Base-by-base conservation (phyloP, 2,888 invertebrate species). In the Anoplius nigerrimus region DNA sequence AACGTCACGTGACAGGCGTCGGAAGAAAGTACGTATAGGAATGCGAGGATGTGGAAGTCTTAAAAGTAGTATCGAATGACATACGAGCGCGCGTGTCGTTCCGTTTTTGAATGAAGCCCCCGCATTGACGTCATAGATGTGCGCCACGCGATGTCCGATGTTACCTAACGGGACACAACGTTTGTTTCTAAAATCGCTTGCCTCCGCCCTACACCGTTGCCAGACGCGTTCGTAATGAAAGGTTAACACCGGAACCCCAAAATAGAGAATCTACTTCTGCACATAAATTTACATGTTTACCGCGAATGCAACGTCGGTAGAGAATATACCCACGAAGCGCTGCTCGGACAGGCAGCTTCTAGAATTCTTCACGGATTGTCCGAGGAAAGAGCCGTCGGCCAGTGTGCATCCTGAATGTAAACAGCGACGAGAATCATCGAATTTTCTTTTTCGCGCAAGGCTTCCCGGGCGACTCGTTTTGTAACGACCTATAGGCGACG, bases 21-120 rank as follows among this genome's bases (percentile, higher is more conserved):
- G 6, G 34, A 34, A 2, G 34, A 34, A 1, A 34, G 34, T 34
- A 11, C 8, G 34, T 6, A 34, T 13, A 34, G 11, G 34, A 11
- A 6, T 34, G 34, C 34, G 34, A 34, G 11, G 34, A 34, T 34
- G 34, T 6, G 34, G 34, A 34, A 34, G 34, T 34, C 34, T 34
- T 34, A 34, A 34, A 34, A 8, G 34, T 34, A 34, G 34, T 34
- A 6, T 11, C 34, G 11, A 34, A 34, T 34, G 34, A 34, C 34
- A 34, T 34, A 8, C 1, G 34, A 34, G 34, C 34, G 11, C 34
- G 34, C 34, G 34, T 34, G 34, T 34, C 8, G 34, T 34, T 21
- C 18, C 52, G 27, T 43, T 59, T 63, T 60, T 68, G 64, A 64
- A 69, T 69, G 68, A 69, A 64, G 34, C 52, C 45, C 43, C 45